These are phyloP conservation scores for Piliocolobus tephrosceles DNA, from an alignment of 2,113 vertebrate genomes.

Conservation along the genomic window DNA sequence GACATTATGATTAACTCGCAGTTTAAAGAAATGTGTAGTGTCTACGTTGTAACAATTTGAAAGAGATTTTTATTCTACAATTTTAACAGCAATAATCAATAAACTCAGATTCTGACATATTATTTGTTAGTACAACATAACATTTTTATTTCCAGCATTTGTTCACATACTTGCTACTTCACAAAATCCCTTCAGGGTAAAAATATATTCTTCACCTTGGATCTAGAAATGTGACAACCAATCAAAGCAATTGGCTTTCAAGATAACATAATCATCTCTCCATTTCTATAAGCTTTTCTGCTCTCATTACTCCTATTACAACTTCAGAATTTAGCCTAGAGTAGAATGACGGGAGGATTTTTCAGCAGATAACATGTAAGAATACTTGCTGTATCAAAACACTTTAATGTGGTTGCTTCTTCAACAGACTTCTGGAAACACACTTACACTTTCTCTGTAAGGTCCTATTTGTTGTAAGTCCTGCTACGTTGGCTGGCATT, in stretches of 20 bases:
- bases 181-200: background rate
- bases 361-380: background rate
- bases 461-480: background rate
- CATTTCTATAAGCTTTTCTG: background rate
- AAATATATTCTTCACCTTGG: background rate
- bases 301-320: background rate
- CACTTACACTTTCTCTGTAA: background rate
- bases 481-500: background rate
- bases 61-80: slow-evolving; percentile 42
- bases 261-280: background rate
- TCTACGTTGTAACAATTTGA: background rate
- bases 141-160: background rate
- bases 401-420: background rate
- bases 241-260: background rate
- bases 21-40: background rate
- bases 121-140: background rate
- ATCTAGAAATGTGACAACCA: background rate
- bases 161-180: background rate
- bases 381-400: background rate
- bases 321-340: background rate
- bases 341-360: background rate
- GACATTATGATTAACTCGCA: slow-evolving; percentile 9
- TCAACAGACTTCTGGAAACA: background rate
- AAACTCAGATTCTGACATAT: background rate
- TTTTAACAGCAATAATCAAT: background rate